Base-by-base conservation (phyloP, 2,888 invertebrate genomes). In the Autographa gamma region DNA sequence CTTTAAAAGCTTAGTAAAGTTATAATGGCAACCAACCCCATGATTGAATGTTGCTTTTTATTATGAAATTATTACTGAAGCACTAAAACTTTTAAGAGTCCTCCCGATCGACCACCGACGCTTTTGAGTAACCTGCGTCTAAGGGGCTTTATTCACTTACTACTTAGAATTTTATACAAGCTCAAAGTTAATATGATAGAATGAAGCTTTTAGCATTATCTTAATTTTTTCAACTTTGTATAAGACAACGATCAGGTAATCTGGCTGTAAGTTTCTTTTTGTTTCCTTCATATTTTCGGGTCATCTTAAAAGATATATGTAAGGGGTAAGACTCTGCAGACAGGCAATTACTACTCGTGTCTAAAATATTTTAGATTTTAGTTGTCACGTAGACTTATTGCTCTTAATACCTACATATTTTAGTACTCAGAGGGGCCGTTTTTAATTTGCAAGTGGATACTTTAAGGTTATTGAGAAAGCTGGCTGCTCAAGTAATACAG, bases 21-120 rank as follows among this genome's bases (percentile, higher is more conserved):
- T 71, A 73, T 83, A 78, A 76, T 80, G 82, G 86, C 85, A 84
- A 82, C 84, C 83, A 81, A 80, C 71, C 78, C 81, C 83, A 85
- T 86, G 84, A 86, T 86, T 88, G 86, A 87, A 86, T 84, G 85
- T 85, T 86, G 86, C 83, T 85, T 86, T 85, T 88, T 89, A 87
- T 86, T 84, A 86, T 81, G 79, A 82, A 83, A 88, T 88, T 88
- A 88, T 86, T 88, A 86, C 85, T 71, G 81, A 80, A 82, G 88
- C 87, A 85, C 86, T 89, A 82, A 89, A 89, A 88, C 65, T 86
- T 90, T 90, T 87, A 90, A 82, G 79, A 77, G 77, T 78, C 78
- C 74, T 78, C 69, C 73, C 77, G 81, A 79, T 80, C 85, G 85
- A 88, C 89, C 88, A 88, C 89, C 86, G 79, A 79, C 80, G 86